phyloP scores from a whole-genome alignment of 2,888 invertebrate species.

The Eupithecia exiguata region DNA sequence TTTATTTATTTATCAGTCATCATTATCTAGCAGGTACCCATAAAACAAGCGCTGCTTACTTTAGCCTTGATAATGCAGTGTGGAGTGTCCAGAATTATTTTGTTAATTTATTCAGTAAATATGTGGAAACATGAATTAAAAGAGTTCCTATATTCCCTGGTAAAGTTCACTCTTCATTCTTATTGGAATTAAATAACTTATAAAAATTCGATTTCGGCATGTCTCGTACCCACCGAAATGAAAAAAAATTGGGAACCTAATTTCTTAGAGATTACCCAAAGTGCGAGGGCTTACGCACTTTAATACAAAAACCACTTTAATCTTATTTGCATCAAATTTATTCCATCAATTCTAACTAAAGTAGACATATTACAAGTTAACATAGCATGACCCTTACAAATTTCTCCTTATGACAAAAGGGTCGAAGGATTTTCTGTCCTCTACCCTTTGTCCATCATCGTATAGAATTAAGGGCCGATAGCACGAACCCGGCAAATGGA shows the following conservation, averaged over 20 bases:
- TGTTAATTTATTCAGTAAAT: background rate
- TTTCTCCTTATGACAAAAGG: constrained; percentile 38
- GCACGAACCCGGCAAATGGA: constrained; percentile 42
- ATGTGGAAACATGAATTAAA: background rate
- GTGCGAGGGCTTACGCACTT: too few relatives aligned
- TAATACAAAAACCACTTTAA: too few relatives aligned
- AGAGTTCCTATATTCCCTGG: background rate
- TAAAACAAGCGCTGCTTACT: background rate
- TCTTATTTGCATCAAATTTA: background rate
- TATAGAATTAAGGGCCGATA: constrained; percentile 38
- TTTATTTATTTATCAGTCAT: too few relatives aligned
- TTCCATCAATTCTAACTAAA: constrained; percentile 5
- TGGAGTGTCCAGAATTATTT: background rate
- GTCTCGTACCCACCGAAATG: too few relatives aligned
- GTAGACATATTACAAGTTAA: constrained; percentile 15
- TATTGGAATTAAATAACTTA: too few relatives aligned
- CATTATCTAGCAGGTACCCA: too few relatives aligned
- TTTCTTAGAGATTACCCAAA: too few relatives aligned
- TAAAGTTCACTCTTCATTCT: too few relatives aligned
- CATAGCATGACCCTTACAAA: constrained; percentile 22
- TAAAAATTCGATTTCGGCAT: too few relatives aligned
- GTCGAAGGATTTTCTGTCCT: constrained; percentile 22
- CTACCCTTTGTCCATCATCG: constrained; percentile 43
- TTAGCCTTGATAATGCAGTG: background rate
- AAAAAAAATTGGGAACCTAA: too few relatives aligned